Evolutionary conservation across 2,113 vertebrate species (phyloP).

Genomic region (Callospermophilus lateralis): DNA sequence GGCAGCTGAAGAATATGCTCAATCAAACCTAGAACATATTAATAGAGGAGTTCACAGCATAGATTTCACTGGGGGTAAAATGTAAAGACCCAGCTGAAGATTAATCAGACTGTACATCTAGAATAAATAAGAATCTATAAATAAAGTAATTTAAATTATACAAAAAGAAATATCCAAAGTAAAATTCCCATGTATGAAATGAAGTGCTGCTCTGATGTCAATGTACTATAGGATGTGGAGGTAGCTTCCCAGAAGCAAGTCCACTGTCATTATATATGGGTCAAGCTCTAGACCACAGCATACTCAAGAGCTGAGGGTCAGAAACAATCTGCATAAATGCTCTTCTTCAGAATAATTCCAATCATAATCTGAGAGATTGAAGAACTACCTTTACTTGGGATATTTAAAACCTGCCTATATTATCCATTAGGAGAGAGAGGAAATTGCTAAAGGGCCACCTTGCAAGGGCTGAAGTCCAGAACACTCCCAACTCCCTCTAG

Average conservation of each 20-base stretch:
- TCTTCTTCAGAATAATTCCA: slow-evolving; percentile 23
- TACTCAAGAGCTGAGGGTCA: not conserved
- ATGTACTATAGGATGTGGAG: not conserved
- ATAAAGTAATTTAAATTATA: slow-evolving; percentile 33
- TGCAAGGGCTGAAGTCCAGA: not conserved
- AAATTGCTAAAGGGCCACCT: not conserved
- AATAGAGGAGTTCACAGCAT: slow-evolving; percentile 58
- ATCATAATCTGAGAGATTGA: not conserved
- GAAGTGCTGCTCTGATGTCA: not conserved
- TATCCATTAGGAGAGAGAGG: not conserved
- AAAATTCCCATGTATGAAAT: slow-evolving; percentile 37
- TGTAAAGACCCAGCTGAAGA: not conserved
- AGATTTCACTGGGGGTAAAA: slow-evolving; percentile 58
- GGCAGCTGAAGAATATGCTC: not conserved
- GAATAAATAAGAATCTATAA: not conserved
- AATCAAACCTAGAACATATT: not conserved
- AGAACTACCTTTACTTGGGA: not conserved
- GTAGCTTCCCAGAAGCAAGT: not conserved
- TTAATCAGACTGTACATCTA: not conserved
- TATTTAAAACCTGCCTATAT: slow-evolving; percentile 39
- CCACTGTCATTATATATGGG: not conserved
- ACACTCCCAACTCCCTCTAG: not conserved
- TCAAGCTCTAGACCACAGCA: not conserved
- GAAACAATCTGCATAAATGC: not conserved
- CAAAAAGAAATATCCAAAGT: not conserved